Percentiles rank a stretch among this genome's conserved stretches.
Conservation (phyloP, 30 jellyfish, hydroid and myxozoan genomes). For the Aurelia sp. region DNA sequence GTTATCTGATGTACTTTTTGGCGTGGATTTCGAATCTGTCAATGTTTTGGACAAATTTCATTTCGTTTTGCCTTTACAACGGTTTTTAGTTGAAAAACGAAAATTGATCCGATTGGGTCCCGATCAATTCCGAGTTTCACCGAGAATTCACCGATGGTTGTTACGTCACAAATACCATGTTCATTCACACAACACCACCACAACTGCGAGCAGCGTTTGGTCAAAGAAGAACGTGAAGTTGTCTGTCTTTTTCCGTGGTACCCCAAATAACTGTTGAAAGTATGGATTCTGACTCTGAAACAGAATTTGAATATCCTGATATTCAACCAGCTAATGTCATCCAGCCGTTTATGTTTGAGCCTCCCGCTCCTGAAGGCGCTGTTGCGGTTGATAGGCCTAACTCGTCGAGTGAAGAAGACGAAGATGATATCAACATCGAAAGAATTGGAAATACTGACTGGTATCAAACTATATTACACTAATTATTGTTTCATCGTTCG, state of each 20-base stretch:
- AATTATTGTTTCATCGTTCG: no score
- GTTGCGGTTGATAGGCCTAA: no score
- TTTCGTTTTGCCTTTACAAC: neutral
- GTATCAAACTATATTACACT: neutral
- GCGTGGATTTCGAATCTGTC: neutral
- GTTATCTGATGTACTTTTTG: neutral
- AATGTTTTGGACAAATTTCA: neutral
- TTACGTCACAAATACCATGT: neutral
- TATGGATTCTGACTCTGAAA: conserved; percentile 11
- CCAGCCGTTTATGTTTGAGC: conserved; percentile 21
- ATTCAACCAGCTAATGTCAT: neutral
- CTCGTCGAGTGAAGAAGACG: neutral
- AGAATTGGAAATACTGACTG: neutral
- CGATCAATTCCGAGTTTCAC: neutral
- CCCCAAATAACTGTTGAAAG: no score
- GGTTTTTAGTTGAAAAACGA: neutral
- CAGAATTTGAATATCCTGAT: conserved; percentile 3
- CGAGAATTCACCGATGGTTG: neutral
- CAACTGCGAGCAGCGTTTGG: neutral
- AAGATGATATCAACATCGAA: neutral
- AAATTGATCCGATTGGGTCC: neutral
- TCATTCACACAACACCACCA: no score
- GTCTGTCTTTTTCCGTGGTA: no score
- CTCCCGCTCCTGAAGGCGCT: neutral
- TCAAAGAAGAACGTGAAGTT: neutral